A percentile compares a stretch with the other conserved stretches of the same genome.
These are phyloP conservation scores for Micoletzkya japonica DNA, from an alignment of 2,888 invertebrate genomes.

Conservation along the genomic window DNA sequence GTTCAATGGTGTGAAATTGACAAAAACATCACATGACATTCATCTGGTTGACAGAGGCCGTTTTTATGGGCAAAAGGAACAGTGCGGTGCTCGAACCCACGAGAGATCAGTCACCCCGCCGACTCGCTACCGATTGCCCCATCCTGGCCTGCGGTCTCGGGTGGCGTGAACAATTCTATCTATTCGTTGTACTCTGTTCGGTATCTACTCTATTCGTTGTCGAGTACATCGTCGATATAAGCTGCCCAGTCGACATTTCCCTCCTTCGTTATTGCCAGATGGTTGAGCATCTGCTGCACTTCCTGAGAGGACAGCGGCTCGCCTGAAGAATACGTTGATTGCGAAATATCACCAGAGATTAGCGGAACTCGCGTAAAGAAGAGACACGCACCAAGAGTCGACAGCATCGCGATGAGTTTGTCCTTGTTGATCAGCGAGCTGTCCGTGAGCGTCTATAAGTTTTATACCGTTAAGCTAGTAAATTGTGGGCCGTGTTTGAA, in stretches of 20 bases:
- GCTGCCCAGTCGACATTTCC: slow-evolving; percentile 21
- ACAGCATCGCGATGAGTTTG: slow-evolving; percentile 8
- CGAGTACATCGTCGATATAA: slow-evolving; percentile 18
- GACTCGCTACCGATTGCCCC: too few species aligned
- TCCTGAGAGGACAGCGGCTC: slow-evolving; percentile 14
- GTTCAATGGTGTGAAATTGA: too few species aligned
- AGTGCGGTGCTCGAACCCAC: too few species aligned
- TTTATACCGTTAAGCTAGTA: not conserved
- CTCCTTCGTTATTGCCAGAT: not conserved
- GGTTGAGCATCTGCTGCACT: slow-evolving; percentile 16
- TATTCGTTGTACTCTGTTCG: too few species aligned
- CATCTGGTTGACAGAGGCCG: too few species aligned
- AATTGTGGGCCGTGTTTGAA: too few species aligned
- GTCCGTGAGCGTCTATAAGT: slow-evolving; percentile 21
- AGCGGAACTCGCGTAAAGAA: not conserved
- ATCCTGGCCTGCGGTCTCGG: too few species aligned
- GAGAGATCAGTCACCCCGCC: too few species aligned
- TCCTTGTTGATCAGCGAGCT: slow-evolving; percentile 12
- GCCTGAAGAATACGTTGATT: slow-evolving; percentile 3
- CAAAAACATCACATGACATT: too few species aligned
- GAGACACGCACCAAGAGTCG: slow-evolving; percentile 7
- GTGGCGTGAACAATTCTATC: too few species aligned
- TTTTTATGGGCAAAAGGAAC: too few species aligned
- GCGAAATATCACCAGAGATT: not conserved
- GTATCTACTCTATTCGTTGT: too few species aligned